Base-by-base conservation (phyloP, 2,888 invertebrate species). In the Eilema caniola region DNA sequence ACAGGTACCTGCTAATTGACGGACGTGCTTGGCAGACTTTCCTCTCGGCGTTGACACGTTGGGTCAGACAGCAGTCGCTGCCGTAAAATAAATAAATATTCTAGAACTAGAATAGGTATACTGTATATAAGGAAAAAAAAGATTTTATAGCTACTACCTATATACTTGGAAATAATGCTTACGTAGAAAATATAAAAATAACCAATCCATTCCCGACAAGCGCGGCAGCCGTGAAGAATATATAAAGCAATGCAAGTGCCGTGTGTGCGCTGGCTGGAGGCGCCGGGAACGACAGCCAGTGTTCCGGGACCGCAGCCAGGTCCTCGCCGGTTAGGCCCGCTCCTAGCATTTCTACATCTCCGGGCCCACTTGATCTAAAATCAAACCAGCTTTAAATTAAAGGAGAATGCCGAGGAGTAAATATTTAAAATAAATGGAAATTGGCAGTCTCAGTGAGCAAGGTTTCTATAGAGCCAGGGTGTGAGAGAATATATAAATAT, bases 221-320 rank as follows among this genome's bases (percentile, higher is more conserved):
- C 7, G 98, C 96, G 67, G 97, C 94, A 61, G 97, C 95, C 60
- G 97, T 97, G 85, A 98, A 97, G 84, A 97, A 97, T 67, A 96
- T 96, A 88, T 98, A 98, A 33, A 98, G 93, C 25, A 98, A 95
- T 8, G 97, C 98, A 63, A 98, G 95, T 4, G 98, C 96, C 77
- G 98, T 97, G 91, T 98, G 97, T 82, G 98, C 96, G 67, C 98
- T 97, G 74, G 97, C 97, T 71, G 98, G 97, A 1, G 98, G 98
- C 85, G 98, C 98, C 7, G 97, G 96, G 91, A 96, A 98, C 53
- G 96, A 93, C 41, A 98, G 95, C 98, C 98, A 98, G 91, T 98
- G 98, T 80, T 97, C 97, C 11, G 97, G 97, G 81, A 98, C 97
- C 82, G 97, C 96, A 41, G 96, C 95, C 76, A 98, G 92, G 85